Evolutionary conservation across 2,113 vertebrate species (phyloP).

Genomic region (Mus musculus): DNA sequence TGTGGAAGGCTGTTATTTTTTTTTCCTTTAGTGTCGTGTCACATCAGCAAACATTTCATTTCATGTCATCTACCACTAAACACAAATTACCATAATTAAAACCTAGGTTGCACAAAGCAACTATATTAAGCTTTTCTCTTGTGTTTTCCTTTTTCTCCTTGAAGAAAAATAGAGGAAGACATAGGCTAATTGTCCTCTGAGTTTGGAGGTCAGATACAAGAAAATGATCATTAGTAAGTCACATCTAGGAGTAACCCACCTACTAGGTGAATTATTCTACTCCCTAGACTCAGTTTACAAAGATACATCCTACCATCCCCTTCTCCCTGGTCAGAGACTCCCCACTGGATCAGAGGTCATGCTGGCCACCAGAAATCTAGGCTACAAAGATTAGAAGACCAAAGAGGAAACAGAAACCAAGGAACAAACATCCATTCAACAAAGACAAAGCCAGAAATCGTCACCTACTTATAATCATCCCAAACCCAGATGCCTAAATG

Average conservation of each 20-base stretch:
- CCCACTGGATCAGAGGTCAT: neutral
- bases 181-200: slow-evolving; percentile 10
- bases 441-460: neutral
- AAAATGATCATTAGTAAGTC: neutral
- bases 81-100: slow-evolving; percentile 62
- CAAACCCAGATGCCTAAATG: neutral
- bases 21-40: slow-evolving; percentile 31
- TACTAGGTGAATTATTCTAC: neutral
- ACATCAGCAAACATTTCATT: slow-evolving; percentile 60
- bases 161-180: neutral
- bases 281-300: neutral
- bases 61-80: slow-evolving; percentile 33
- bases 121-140: neutral
- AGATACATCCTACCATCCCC: neutral
- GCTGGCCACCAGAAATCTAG: neutral
- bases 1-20: slow-evolving; percentile 12
- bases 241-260: neutral
- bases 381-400: neutral
- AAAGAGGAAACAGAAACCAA: neutral
- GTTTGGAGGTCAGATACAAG: slow-evolving; percentile 36
- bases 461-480: neutral
- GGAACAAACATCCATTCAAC: neutral
- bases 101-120: slow-evolving; percentile 25
- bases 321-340: neutral
- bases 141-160: slow-evolving; percentile 38